Evolutionary conservation across 35 echinoderm and acorn worm species (phyloP), one percentile per base, ranked within the genome.

Genomic region (Ophioderma brevispina): DNA sequence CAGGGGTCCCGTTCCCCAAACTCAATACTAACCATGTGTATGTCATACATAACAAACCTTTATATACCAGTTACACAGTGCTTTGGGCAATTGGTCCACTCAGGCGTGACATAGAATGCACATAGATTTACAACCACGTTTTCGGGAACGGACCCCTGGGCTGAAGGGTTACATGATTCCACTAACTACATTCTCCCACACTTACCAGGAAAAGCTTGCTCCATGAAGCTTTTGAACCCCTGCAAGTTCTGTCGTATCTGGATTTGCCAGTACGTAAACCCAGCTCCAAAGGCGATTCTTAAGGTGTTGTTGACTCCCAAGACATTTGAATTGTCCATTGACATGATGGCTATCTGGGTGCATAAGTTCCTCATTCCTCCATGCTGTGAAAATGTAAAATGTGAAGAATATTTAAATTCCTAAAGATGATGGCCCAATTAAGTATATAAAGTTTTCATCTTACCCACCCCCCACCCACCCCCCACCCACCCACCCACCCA

Each of bases 341-440:
- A 91, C 95, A 97, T 97, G 63, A 97, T 97, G 37, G 91, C 95
- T 34, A 97, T 59, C 36, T 91, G 80, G 6, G 95, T 97, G 88
- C 95, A 97, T 3, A 97, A 0, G 95, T 91, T 88, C 94, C 95
- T 75, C 95, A 97, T 81, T 97, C 95, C 32, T 97, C 95, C 95
- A 97, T 97, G 80, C 95, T 97, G 55, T 50, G 80, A 87, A 40
- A 13, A 42, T 82, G 36, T 37, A n/a, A 43, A 37, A 10, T 37
- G 32, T 38, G 37, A 37, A 36, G 17, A 43, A n/a, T 46, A 0
- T 83, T 49, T 18, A 52, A 63, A 59, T 59, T 5, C 31, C 0
- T 82, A 25, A 38, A 41, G 37, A 43, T 39, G 28, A 14, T n/a
- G n/a, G 59, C 37, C 2, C 39, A 36, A 31, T 38, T 5, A 80